Conservation (phyloP, 1,140 invertebrate species). For the Drosophila eugracilis region DNA sequence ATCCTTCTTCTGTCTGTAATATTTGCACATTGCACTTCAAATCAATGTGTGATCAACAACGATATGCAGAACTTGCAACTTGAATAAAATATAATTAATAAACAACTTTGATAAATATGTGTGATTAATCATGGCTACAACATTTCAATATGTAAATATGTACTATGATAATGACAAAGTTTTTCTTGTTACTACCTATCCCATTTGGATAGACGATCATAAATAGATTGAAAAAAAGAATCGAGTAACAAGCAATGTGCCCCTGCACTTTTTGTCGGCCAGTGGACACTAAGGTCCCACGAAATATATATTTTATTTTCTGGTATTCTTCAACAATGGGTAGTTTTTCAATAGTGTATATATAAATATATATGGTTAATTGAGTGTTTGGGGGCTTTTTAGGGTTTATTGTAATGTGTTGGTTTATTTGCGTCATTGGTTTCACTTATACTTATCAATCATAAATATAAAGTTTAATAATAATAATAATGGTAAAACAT, state of each 20-base stretch:
- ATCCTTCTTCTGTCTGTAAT: slow-evolving; percentile 36
- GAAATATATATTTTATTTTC: neutral
- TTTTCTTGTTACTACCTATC: neutral
- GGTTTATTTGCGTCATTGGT: slow-evolving; percentile 78
- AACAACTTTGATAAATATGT: slow-evolving; percentile 53
- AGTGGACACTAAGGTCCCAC: slow-evolving; percentile 28
- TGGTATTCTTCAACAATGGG: slow-evolving; percentile 17
- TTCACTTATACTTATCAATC: slow-evolving; percentile 78
- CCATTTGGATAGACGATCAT: neutral
- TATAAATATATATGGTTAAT: slow-evolving; percentile 31
- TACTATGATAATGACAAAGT: neutral
- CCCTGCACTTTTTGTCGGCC: slow-evolving; percentile 37
- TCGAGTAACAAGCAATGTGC: slow-evolving; percentile 28
- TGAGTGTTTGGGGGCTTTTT: slow-evolving; percentile 40
- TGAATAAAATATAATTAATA: slow-evolving; percentile 66
- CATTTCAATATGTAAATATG: slow-evolving; percentile 36
- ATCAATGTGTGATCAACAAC: slow-evolving; percentile 62
- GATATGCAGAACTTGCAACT: slow-evolving; percentile 75
- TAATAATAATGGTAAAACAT: slow-evolving; percentile 73
- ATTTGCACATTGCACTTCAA: slow-evolving; percentile 47
- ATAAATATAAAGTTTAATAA: slow-evolving; percentile 81
- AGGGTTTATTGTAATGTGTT: slow-evolving; percentile 62
- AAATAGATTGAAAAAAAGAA: slow-evolving; percentile 1
- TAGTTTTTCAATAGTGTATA: slow-evolving; percentile 35
- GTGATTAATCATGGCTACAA: slow-evolving; percentile 24